Conservation (phyloP, 2,888 invertebrate species). For the Ormia ochracea region DNA sequence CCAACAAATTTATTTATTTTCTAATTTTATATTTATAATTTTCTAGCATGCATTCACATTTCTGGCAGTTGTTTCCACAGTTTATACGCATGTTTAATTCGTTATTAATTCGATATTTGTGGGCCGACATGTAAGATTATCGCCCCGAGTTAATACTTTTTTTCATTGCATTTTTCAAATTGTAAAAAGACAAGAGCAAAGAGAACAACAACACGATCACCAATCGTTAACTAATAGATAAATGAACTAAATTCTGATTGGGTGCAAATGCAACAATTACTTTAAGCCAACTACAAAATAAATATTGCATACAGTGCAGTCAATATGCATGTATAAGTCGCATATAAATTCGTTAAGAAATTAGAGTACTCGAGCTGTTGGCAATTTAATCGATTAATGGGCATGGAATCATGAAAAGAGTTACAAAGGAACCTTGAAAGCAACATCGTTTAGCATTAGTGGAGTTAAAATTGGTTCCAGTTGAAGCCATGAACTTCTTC, state of each 20-base stretch:
- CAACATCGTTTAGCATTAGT: too few species aligned
- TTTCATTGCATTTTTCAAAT: not conserved
- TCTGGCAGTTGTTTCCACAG: not conserved
- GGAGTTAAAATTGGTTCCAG: too few species aligned
- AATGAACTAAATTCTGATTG: conserved; percentile 46
- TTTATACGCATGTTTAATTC: not conserved
- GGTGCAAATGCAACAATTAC: conserved; percentile 52
- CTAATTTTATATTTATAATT: not conserved
- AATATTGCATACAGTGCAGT: not conserved
- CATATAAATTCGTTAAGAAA: not conserved
- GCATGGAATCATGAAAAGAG: not conserved
- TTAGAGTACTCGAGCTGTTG: not conserved
- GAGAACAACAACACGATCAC: conserved; percentile 5
- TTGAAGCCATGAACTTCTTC: too few species aligned
- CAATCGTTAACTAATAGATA: conserved; percentile 42
- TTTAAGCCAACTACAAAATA: conserved; percentile 20
- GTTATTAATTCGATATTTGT: not conserved
- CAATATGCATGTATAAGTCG: not conserved
- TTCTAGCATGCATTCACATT: not conserved
- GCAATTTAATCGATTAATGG: not conserved
- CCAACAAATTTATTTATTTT: not conserved
- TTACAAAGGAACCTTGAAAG: too few species aligned
- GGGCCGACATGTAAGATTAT: conserved; percentile 7
- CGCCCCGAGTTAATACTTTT: conserved; percentile 29
- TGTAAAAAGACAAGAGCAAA: not conserved